Percentiles rank a stretch among this genome's conserved stretches.
Conservation (phyloP, 2,888 invertebrate species). For the Urechis unicinctus region DNA sequence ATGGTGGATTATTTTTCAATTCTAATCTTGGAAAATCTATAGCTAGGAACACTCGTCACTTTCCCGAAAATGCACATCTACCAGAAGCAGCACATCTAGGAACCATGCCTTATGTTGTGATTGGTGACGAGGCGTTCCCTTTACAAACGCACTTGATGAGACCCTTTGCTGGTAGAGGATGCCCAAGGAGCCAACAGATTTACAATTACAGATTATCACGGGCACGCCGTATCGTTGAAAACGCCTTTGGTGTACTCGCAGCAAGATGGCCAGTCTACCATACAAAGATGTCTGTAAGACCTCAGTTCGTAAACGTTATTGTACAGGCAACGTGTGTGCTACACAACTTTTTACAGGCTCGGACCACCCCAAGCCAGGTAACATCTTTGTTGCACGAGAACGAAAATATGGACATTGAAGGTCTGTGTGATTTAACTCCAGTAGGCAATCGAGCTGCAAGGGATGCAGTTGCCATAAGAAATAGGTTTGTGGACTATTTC, state of each 20-base stretch:
- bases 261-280: slow-evolving; percentile 3
- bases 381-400: no score
- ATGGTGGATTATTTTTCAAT: slow-evolving; percentile 4
- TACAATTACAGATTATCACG: slow-evolving; percentile 14
- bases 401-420: neutral
- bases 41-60: neutral
- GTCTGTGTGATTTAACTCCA: neutral
- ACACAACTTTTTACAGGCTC: neutral
- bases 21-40: slow-evolving; percentile 2
- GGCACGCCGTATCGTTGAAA: slow-evolving; percentile 6
- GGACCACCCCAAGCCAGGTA: no score
- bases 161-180: slow-evolving; percentile 3
- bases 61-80: neutral
- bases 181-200: slow-evolving; percentile 1
- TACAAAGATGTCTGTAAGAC: slow-evolving; percentile 1
- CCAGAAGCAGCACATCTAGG: slow-evolving; percentile 3
- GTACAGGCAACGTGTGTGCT: neutral
- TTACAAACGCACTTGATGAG: neutral
- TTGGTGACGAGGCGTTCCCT: slow-evolving; percentile 9
- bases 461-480: neutral
- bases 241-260: slow-evolving; percentile 12
- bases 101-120: neutral
- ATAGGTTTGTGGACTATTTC: neutral
- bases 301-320: neutral
- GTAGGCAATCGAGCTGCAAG: neutral